Evolutionary conservation across 2,113 vertebrate genomes (phyloP).

Genomic region (Probosciger aterrimus): DNA sequence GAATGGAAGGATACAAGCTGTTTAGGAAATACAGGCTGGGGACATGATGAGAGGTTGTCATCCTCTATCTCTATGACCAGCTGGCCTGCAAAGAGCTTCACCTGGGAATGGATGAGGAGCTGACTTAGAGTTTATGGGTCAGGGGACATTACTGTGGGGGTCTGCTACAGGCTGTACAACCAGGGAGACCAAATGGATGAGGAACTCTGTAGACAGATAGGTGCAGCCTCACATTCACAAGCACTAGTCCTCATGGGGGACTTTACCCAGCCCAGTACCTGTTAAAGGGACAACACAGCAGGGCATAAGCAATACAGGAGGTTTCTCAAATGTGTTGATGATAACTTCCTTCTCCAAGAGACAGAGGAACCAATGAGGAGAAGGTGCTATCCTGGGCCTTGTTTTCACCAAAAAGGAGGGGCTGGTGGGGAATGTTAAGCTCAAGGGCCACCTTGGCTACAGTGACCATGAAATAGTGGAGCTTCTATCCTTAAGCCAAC

Average conservation of each 20-base stretch:
- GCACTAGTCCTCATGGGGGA: neutral
- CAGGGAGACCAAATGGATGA: neutral
- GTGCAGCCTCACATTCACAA: neutral
- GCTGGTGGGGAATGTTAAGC: neutral
- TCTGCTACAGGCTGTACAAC: neutral
- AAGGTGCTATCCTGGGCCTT: neutral
- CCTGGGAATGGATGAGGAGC: neutral
- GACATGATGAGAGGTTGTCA: neutral
- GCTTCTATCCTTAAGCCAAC: neutral
- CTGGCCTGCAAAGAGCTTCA: neutral
- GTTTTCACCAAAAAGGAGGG: neutral
- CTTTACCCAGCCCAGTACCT: neutral
- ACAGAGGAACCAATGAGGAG: neutral
- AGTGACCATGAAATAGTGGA: neutral
- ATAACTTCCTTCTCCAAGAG: neutral
- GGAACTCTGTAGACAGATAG: neutral
- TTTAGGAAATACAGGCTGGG: neutral
- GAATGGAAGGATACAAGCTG: neutral
- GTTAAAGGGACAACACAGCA: neutral
- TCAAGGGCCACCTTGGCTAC: neutral
- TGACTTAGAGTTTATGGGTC: neutral
- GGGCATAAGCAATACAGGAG: neutral
- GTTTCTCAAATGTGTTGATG: neutral
- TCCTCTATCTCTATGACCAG: neutral
- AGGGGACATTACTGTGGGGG: neutral